Evolutionary conservation across 2,113 vertebrate species (phyloP).

Genomic region (Glareola pratincola): DNA sequence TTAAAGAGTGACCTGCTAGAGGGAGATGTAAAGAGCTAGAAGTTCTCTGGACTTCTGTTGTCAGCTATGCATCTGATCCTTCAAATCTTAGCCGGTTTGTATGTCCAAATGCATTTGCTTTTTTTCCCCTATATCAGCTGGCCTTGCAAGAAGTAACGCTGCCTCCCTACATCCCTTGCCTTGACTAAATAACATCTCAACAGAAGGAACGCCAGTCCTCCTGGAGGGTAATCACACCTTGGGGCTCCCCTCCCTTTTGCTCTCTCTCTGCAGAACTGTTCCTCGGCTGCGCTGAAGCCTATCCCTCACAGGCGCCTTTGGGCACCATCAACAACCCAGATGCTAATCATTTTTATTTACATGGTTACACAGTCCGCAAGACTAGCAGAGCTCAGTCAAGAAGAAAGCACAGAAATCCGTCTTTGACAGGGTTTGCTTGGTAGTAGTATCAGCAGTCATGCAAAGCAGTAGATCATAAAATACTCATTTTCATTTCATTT

Average conservation of each 20-base stretch:
- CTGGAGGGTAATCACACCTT: background rate
- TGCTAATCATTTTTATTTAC: background rate
- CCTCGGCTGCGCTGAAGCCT: background rate
- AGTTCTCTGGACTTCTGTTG: background rate
- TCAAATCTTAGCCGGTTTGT: background rate
- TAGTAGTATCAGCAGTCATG: conserved; percentile 1
- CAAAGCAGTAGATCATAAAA: conserved; percentile 40
- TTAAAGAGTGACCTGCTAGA: background rate
- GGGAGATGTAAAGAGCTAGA: background rate
- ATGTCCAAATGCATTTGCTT: background rate
- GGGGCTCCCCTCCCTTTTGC: background rate
- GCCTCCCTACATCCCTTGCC: background rate
- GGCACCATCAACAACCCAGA: background rate
- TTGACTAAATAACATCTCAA: background rate
- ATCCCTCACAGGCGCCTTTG: background rate
- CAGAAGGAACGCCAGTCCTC: background rate
- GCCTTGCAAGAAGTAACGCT: background rate
- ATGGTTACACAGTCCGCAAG: background rate
- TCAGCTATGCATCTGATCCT: background rate
- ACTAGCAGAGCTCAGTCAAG: background rate
- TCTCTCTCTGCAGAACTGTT: background rate
- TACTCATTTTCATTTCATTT: conserved; percentile 43
- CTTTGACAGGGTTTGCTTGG: background rate
- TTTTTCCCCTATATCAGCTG: fast-evolving
- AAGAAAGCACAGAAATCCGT: conserved; percentile 7